Evolutionary conservation across 2,888 invertebrate species (phyloP).

Genomic region (Empis livida): DNA sequence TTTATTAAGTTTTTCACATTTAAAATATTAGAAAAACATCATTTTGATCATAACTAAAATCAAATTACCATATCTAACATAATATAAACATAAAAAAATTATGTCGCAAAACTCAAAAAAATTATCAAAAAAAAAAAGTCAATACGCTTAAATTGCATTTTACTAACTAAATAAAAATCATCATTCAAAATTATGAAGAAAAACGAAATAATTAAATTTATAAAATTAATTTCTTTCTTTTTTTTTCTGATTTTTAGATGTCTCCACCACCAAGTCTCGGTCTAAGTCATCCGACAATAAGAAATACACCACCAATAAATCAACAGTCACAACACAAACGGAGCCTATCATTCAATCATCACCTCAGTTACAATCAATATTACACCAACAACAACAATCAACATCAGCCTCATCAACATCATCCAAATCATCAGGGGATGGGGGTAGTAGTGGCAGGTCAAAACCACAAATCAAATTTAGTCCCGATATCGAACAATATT

Average conservation of each 20-base stretch:
- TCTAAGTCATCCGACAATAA: slow-evolving; percentile 25
- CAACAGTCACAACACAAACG: slow-evolving; percentile 49
- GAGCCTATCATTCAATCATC: slow-evolving; percentile 57
- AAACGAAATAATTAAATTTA: too few relatives aligned
- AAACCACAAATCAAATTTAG: slow-evolving; percentile 37
- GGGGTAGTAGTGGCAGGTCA: slow-evolving; percentile 16
- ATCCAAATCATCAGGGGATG: slow-evolving; percentile 43
- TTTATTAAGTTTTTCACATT: too few relatives aligned
- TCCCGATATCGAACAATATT: slow-evolving; percentile 42
- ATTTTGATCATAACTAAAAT: too few relatives aligned
- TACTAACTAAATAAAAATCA: too few relatives aligned
- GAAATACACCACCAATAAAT: slow-evolving; percentile 42
- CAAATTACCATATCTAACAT: too few relatives aligned
- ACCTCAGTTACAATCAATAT: slow-evolving; percentile 54
- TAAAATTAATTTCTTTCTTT: slow-evolving; percentile 8
- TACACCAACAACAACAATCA: slow-evolving; percentile 27
- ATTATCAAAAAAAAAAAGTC: too few relatives aligned
- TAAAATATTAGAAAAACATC: too few relatives aligned
- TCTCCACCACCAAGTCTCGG: slow-evolving; percentile 40
- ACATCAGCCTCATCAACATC: slow-evolving; percentile 29
- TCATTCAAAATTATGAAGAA: too few relatives aligned
- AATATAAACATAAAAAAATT: too few relatives aligned
- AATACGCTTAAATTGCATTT: too few relatives aligned
- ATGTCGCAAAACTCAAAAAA: too few relatives aligned
- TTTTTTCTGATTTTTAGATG: slow-evolving; percentile 50